Evolutionary conservation across 2,797 vertebrate genomes (phyloP).

Genomic region (Spizella passerina): DNA sequence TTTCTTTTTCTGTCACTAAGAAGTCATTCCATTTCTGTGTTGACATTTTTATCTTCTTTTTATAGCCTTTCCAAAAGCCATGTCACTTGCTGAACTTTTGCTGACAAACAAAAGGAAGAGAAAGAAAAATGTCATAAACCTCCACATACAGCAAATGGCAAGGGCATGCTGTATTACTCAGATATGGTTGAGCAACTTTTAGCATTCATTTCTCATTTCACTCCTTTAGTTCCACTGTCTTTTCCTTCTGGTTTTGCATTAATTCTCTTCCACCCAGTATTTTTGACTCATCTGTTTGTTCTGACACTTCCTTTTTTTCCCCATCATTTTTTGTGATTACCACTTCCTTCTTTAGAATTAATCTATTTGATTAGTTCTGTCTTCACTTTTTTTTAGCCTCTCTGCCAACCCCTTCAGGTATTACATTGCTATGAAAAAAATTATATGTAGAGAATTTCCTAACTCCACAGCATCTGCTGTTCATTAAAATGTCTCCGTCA

Average conservation of each 20-base stretch:
- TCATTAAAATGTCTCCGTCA: not conserved
- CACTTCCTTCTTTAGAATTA: not conserved
- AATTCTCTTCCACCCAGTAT: not conserved
- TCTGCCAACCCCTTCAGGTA: not conserved
- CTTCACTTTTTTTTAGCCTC: not conserved
- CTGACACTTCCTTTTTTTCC: not conserved
- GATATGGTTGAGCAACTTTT: not conserved
- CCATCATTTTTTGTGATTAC: not conserved
- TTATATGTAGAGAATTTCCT: not conserved
- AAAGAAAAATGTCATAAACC: not conserved
- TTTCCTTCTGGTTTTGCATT: not conserved
- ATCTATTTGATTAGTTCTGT: not conserved
- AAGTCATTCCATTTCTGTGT: not conserved
- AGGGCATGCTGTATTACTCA: not conserved
- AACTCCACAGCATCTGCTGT: not conserved
- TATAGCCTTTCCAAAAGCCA: not conserved
- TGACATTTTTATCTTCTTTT: slow-evolving; percentile 28
- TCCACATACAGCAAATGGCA: not conserved
- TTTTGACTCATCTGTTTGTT: not conserved
- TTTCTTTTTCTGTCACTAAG: slow-evolving; percentile 9
- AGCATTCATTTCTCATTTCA: not conserved
- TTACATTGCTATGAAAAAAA: not conserved
- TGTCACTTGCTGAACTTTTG: not conserved
- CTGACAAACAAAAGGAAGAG: slow-evolving; percentile 10
- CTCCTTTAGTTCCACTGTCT: not conserved